phyloP scores from a whole-genome alignment of 1,140 invertebrate species.

The Drosophila sechellia region DNA sequence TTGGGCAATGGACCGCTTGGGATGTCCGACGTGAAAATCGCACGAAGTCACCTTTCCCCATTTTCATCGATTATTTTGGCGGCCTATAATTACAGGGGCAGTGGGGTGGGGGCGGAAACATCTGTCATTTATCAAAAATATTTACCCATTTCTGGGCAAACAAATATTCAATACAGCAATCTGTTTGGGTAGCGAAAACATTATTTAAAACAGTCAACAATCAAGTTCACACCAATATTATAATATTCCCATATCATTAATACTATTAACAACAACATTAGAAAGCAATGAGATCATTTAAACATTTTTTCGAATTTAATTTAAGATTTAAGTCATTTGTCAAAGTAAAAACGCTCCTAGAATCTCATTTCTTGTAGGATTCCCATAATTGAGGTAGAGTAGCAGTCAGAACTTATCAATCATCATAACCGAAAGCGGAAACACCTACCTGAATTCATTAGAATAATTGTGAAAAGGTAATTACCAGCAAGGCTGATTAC shows the following conservation, averaged over 20 bases:
- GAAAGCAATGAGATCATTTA: too few relatives aligned
- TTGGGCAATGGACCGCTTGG: conserved; percentile 36
- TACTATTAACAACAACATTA: too few relatives aligned
- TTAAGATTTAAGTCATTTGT: too few relatives aligned
- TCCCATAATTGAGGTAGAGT: not conserved
- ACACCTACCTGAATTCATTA: conserved; percentile 30
- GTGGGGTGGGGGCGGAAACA: not conserved
- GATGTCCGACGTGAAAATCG: conserved; percentile 58
- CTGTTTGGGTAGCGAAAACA: too few relatives aligned
- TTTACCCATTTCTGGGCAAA: not conserved
- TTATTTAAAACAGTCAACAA: too few relatives aligned
- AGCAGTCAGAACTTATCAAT: conserved; percentile 13
- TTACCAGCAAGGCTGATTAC: conserved; percentile 32
- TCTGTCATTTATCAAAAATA: conserved; percentile 1
- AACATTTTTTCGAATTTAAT: too few relatives aligned
- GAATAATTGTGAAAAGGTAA: conserved; percentile 41
- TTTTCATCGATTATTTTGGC: conserved; percentile 25
- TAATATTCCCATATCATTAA: too few relatives aligned
- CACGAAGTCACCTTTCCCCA: conserved; percentile 67
- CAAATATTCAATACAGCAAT: not conserved
- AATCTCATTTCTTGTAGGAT: too few relatives aligned
- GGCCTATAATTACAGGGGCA: conserved; percentile 13
- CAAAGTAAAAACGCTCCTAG: too few relatives aligned
- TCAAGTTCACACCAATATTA: too few relatives aligned
- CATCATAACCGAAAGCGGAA: conserved; percentile 16